phyloP scores from a whole-genome alignment of 2,888 invertebrate species.

The Marasmarcha lunaedactyla region DNA sequence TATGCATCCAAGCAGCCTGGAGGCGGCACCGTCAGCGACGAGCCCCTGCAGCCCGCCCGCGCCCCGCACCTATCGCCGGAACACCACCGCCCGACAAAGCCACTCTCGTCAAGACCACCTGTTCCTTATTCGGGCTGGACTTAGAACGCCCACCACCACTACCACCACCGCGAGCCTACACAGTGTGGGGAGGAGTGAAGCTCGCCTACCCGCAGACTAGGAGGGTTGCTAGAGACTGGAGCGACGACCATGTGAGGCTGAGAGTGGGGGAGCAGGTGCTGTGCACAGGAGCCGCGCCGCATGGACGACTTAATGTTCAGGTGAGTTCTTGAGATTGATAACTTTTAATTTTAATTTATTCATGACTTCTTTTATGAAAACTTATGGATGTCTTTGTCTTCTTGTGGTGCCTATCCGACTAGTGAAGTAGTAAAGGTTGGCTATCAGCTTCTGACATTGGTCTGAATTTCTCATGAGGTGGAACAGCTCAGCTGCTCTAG shows the following conservation, averaged over 20 bases:
- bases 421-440: too few relatives aligned
- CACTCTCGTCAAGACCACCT: slow-evolving; percentile 92
- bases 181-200: slow-evolving; percentile 90
- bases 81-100: slow-evolving; percentile 88
- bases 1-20: slow-evolving; percentile 88
- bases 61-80: slow-evolving; percentile 91
- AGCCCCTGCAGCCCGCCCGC: slow-evolving; percentile 71
- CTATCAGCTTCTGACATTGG: too few relatives aligned
- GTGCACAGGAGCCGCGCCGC: slow-evolving; percentile 88
- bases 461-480: background rate
- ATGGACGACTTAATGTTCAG: slow-evolving; percentile 91
- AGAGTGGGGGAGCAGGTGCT: slow-evolving; percentile 88
- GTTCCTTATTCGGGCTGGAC: slow-evolving; percentile 90
- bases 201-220: slow-evolving; percentile 93
- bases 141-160: slow-evolving; percentile 90
- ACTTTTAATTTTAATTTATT: too few relatives aligned
- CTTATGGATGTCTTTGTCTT: too few relatives aligned
- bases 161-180: slow-evolving; percentile 91
- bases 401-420: too few relatives aligned
- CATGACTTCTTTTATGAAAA: background rate
- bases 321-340: too few relatives aligned
- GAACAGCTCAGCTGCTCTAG: background rate
- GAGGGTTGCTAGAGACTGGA: slow-evolving; percentile 90
- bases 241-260: slow-evolving; percentile 56
- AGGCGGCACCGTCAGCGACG: slow-evolving; percentile 78